These are phyloP conservation scores for Druceiella hillmani DNA, from an alignment of 2,888 invertebrate genomes.

Conservation along the genomic window DNA sequence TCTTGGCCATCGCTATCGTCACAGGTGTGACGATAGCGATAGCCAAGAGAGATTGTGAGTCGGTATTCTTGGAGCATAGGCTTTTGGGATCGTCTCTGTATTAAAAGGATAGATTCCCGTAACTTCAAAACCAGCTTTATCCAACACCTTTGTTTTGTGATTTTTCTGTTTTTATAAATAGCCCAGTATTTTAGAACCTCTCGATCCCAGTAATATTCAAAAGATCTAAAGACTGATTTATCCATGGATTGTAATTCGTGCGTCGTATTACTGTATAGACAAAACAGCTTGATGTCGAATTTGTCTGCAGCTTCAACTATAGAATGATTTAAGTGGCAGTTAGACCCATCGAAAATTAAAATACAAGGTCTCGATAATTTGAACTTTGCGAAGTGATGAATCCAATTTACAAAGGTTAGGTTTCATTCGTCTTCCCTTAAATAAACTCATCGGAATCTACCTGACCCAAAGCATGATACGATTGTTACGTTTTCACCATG, in stretches of 20 bases:
- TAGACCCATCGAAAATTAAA: slow-evolving; percentile 29
- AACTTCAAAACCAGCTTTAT: slow-evolving; percentile 24
- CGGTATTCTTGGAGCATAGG: slow-evolving; percentile 25
- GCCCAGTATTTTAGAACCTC: slow-evolving; percentile 28
- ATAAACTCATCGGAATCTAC: slow-evolving; percentile 14
- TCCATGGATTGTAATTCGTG: slow-evolving; percentile 32
- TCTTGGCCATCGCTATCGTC: slow-evolving; percentile 4
- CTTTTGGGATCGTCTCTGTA: slow-evolving; percentile 25
- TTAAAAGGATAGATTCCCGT: slow-evolving; percentile 28
- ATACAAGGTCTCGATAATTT: slow-evolving; percentile 24
- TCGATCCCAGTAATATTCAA: slow-evolving; percentile 30
- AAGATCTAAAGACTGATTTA: slow-evolving; percentile 28
- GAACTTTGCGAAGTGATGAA: slow-evolving; percentile 21
- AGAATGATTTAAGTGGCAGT: slow-evolving; percentile 26
- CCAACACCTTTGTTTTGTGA: slow-evolving; percentile 29
- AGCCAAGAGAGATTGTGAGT: slow-evolving; percentile 14
- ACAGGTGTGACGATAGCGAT: slow-evolving; percentile 8
- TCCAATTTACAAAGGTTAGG: too few species aligned
- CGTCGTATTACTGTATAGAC: slow-evolving; percentile 31
- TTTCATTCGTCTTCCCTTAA: slow-evolving; percentile 14
- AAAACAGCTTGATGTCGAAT: slow-evolving; percentile 27
- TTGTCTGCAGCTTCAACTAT: slow-evolving; percentile 28
- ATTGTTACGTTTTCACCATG: slow-evolving; percentile 19
- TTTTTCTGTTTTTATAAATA: slow-evolving; percentile 22
- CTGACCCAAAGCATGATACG: slow-evolving; percentile 18